A percentile compares a stretch with the other conserved stretches of the same genome.
phyloP scores from a whole-genome alignment of 1,140 invertebrate genomes.

The Trachymyrmex cornetzi region DNA sequence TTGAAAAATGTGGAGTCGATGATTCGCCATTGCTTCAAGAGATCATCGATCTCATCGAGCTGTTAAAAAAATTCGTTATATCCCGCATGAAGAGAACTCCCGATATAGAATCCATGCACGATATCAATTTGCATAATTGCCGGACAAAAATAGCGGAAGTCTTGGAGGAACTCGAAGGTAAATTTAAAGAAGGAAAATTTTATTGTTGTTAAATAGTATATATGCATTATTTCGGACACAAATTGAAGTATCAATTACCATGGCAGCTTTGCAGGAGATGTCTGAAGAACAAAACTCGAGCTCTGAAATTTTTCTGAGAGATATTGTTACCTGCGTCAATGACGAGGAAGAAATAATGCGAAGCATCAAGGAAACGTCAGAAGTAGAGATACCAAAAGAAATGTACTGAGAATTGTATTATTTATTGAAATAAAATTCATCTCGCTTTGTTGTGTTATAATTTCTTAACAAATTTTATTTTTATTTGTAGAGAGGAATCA shows the following conservation, averaged over 20 bases:
- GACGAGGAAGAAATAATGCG: slow-evolving; percentile 28
- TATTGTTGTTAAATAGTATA: background rate
- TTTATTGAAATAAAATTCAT: slow-evolving; percentile 1
- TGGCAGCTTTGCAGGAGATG: slow-evolving; percentile 10
- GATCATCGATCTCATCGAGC: background rate
- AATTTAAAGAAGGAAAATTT: background rate
- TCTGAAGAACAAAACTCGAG: slow-evolving; percentile 25
- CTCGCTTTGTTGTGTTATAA: background rate
- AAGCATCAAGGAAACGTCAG: slow-evolving; percentile 41
- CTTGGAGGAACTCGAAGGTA: slow-evolving; percentile 30
- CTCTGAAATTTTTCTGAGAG: slow-evolving; percentile 13
- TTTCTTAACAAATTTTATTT: slow-evolving; percentile 1
- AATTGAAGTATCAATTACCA: background rate
- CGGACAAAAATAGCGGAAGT: slow-evolving; percentile 10
- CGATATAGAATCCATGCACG: background rate
- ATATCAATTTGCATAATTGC: slow-evolving; percentile 28
- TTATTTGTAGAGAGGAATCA: slow-evolving; percentile 39
- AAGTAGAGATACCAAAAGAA: slow-evolving; percentile 42
- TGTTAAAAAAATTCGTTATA: slow-evolving; percentile 9
- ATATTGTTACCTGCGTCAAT: slow-evolving; percentile 28
- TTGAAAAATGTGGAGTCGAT: background rate
- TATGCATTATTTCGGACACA: background rate
- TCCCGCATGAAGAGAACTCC: slow-evolving; percentile 38
- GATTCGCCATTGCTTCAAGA: slow-evolving; percentile 21
- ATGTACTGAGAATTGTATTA: slow-evolving; percentile 30